A percentile compares a stretch with the other conserved stretches of the same genome.
phyloP scores from a whole-genome alignment of 2,113 vertebrate genomes.

The Colistium nudipinnis region DNA sequence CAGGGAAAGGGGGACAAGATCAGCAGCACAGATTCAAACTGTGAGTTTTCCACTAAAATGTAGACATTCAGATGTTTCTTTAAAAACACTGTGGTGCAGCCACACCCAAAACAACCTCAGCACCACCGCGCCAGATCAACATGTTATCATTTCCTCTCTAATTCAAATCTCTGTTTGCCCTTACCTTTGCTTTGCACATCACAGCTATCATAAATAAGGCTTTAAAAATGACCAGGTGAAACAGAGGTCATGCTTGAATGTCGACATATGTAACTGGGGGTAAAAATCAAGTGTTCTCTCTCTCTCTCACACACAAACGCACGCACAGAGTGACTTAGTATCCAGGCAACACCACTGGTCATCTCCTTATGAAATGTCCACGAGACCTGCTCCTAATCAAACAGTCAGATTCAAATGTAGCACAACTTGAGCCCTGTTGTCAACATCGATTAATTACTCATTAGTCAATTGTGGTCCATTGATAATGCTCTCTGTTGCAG shows the following conservation, averaged over 20 bases:
- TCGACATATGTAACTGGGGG: constrained; percentile 8
- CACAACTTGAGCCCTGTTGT: constrained; percentile 29
- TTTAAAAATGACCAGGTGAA: background rate
- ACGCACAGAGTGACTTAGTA: constrained; percentile 40
- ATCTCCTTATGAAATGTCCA: constrained; percentile 51
- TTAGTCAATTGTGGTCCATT: constrained; percentile 10
- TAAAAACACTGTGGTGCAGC: constrained; percentile 12
- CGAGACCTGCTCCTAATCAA: constrained; percentile 43
- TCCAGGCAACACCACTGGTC: constrained; percentile 70
- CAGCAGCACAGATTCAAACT: constrained; percentile 22
- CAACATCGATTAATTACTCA: constrained; percentile 52
- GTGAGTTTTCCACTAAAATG: constrained; percentile 21
- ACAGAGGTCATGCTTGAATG: background rate
- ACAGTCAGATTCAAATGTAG: constrained; percentile 48
- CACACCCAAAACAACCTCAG: constrained; percentile 26
- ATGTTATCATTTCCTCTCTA: constrained; percentile 9
- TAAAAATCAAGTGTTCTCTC: constrained; percentile 22
- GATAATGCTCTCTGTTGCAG: background rate
- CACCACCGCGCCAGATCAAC: constrained; percentile 13
- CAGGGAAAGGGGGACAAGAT: constrained; percentile 2
- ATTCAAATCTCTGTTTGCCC: constrained; percentile 11
- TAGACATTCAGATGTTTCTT: constrained; percentile 24
- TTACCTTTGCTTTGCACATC: background rate
- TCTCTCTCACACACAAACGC: background rate
- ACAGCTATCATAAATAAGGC: background rate